Evolutionary conservation across 2,797 vertebrate genomes (phyloP).

Genomic region (Bradypus variegatus): DNA sequence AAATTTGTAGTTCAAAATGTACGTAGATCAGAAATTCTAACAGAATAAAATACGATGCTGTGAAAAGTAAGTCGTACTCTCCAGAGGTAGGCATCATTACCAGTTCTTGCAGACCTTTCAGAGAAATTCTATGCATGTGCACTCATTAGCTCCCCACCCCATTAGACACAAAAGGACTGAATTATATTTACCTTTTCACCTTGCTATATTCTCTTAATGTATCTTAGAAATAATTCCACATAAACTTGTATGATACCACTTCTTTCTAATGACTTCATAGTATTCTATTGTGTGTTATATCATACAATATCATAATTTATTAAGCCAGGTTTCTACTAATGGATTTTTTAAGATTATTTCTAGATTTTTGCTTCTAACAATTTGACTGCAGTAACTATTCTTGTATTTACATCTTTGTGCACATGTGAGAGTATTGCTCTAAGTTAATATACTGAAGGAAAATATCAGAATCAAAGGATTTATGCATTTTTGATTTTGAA

Average conservation of each 20-base stretch:
- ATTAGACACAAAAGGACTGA: not conserved
- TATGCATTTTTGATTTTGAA: conserved; percentile 7
- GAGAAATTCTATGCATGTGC: not conserved
- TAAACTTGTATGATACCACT: not conserved
- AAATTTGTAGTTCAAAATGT: not conserved
- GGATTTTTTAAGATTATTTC: not conserved
- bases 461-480: not conserved
- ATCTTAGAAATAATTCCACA: not conserved
- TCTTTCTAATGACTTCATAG: not conserved
- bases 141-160: not conserved
- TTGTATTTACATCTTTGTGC: not conserved
- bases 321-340: not conserved
- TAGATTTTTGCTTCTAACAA: not conserved
- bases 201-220: not conserved
- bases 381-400: not conserved
- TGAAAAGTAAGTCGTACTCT: not conserved
- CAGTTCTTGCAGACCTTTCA: not conserved
- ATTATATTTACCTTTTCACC: not conserved
- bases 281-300: not conserved
- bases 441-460: not conserved
- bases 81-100: not conserved
- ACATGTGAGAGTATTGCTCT: not conserved
- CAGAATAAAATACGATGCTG: not conserved
- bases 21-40: not conserved
- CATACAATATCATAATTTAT: not conserved